A percentile compares a stretch with the other conserved stretches of the same genome.
phyloP scores from a whole-genome alignment of 2,113 vertebrate species.

The Anoplopoma fimbria region DNA sequence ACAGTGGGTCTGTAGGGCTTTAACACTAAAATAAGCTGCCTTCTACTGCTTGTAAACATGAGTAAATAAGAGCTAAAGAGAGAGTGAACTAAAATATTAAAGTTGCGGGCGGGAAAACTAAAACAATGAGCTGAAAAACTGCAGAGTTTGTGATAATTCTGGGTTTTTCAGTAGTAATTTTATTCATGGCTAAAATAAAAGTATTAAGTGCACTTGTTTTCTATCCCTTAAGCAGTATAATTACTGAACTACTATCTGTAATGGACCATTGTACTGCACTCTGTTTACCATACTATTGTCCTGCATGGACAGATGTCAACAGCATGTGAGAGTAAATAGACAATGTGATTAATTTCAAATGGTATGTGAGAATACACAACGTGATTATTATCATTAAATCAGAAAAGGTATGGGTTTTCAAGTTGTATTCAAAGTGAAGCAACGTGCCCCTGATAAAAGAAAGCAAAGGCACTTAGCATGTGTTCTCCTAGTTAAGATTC shows the following conservation, averaged over 20 bases:
- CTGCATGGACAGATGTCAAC: slow-evolving; percentile 1
- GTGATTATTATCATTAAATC: slow-evolving; percentile 53
- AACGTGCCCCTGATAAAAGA: slow-evolving; percentile 71
- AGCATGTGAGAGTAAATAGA: background rate
- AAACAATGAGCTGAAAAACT: background rate
- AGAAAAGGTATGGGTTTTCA: slow-evolving; percentile 60
- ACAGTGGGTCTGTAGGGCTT: too few species aligned
- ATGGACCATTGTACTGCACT: background rate
- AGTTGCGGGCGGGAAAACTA: background rate
- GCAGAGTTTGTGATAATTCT: background rate
- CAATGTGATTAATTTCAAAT: slow-evolving; percentile 37
- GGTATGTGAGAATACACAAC: slow-evolving; percentile 2
- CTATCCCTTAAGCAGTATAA: background rate
- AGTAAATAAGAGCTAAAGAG: too few species aligned
- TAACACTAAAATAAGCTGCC: too few species aligned
- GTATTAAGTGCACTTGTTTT: too few species aligned
- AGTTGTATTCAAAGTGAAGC: slow-evolving; percentile 70
- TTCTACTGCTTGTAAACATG: too few species aligned
- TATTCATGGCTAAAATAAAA: too few species aligned
- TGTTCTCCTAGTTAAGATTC: slow-evolving; percentile 78
- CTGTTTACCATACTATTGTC: background rate
- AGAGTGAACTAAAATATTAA: too few species aligned
- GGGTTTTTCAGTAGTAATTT: too few species aligned
- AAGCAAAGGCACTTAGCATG: slow-evolving; percentile 73
- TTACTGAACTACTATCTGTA: background rate